Evolutionary conservation across 2,888 invertebrate species (phyloP).

Genomic region (Pheosia tremula): DNA sequence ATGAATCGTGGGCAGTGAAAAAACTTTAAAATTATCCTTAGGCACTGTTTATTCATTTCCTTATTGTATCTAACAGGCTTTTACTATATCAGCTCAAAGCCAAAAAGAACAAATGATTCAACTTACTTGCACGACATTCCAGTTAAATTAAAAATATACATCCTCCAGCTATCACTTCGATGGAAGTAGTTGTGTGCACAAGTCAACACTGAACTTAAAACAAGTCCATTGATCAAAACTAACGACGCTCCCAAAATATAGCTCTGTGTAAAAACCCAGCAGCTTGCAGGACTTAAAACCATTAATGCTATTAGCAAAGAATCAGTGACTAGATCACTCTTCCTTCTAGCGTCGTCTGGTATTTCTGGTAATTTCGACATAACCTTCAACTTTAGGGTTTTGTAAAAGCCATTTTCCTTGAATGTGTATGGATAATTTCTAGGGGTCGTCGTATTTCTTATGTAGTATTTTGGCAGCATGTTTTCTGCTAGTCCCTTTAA

Average conservation of each 20-base stretch:
- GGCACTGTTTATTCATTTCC: too few relatives aligned
- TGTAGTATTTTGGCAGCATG: slow-evolving; percentile 87
- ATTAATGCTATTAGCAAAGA: slow-evolving; percentile 53
- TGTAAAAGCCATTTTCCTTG: slow-evolving; percentile 90
- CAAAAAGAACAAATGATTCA: neutral
- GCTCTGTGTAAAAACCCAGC: slow-evolving; percentile 61
- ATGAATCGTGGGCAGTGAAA: too few relatives aligned
- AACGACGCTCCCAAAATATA: slow-evolving; percentile 52
- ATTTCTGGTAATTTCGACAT: slow-evolving; percentile 81
- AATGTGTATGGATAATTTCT: slow-evolving; percentile 91
- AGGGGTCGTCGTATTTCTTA: slow-evolving; percentile 85
- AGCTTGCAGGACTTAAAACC: slow-evolving; percentile 53
- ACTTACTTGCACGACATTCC: slow-evolving; percentile 86
- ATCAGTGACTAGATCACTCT: slow-evolving; percentile 65
- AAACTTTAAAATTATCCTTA: too few relatives aligned
- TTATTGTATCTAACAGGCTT: too few relatives aligned
- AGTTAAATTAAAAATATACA: slow-evolving; percentile 90
- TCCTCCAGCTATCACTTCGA: slow-evolving; percentile 90
- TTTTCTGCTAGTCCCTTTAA: slow-evolving; percentile 83
- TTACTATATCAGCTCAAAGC: too few relatives aligned
- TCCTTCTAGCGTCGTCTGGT: slow-evolving; percentile 58
- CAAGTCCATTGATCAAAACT: slow-evolving; percentile 50
- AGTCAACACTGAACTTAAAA: slow-evolving; percentile 73
- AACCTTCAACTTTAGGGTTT: slow-evolving; percentile 87
- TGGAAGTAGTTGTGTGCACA: slow-evolving; percentile 93